Evolutionary conservation across 2,888 invertebrate genomes (phyloP), one percentile per base, ranked within the genome.

Genomic region (Carcina quercana): DNA sequence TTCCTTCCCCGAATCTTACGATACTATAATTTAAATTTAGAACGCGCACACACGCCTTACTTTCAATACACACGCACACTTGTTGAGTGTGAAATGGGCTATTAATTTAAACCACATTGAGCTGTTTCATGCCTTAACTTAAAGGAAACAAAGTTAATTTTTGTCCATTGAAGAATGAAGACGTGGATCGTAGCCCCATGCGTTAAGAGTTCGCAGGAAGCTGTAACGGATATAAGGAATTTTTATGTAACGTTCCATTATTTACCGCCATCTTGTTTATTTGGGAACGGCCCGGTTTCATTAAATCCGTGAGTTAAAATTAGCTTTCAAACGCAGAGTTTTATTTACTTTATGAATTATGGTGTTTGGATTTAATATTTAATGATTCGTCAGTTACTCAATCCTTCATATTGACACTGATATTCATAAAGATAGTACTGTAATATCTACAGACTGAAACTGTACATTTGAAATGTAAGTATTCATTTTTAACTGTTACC

Each of bases 221-320:
- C 65, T 60, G 62, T 61, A 61, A 63, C 63, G 67, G 51, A 56
- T 58, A 62, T 59, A 64, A 61, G 60, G 63, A 62, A 60, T 73
- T 76, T 76, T 76, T 76, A 76, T 74, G 67, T 59, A n/a, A 57
- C 53, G 59, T 70, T 65, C 64, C 68, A 67, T 72, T 72, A 73
- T 69, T 67, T 40, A 47, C 46, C 42, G 51, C 22, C 36, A 56
- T 58, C 54, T 58, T 66, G 66, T 69, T 73, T 74, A 68, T 75
- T 71, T 73, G 57, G 59, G 58, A 58, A 59, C 38, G 38, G 35
- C 36, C 38, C 42, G 32, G 51, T 54, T 50, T 52, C 50, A 50
- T 50, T 47, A 43, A 48, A 51, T 49, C 43, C 49, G 37, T n/a
- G 47, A 47, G 50, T 46, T 47, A 42, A 50, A 46, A 41, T 43